Evolutionary conservation across 1,140 invertebrate genomes (phyloP).

Genomic region (Homarus americanus): DNA sequence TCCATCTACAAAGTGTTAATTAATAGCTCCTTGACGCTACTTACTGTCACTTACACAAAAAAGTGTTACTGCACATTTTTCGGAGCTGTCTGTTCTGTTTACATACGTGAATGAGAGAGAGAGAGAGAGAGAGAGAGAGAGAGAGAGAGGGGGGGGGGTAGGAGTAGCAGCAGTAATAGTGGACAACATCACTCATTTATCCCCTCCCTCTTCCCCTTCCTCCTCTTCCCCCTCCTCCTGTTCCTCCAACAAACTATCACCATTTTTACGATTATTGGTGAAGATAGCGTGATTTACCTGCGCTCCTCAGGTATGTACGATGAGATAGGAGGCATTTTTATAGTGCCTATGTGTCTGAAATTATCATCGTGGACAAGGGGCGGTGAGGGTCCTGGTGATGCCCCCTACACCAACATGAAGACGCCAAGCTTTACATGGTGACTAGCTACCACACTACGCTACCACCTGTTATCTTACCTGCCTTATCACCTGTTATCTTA

Average conservation of each 20-base stretch:
- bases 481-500: too few relatives aligned
- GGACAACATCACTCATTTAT: too few relatives aligned
- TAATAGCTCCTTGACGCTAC: too few relatives aligned
- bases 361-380: slow-evolving; percentile 34
- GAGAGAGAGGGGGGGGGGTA: neutral
- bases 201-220: neutral
- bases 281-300: slow-evolving; percentile 53
- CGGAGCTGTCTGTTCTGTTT: too few relatives aligned
- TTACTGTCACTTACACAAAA: too few relatives aligned
- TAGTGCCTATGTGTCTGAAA: slow-evolving; percentile 33
- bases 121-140: neutral
- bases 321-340: slow-evolving; percentile 61
- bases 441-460: neutral
- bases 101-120: too few relatives aligned
- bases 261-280: slow-evolving; percentile 27
- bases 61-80: too few relatives aligned
- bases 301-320: slow-evolving; percentile 29
- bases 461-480: too few relatives aligned
- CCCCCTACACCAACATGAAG: too few relatives aligned
- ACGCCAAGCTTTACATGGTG: neutral
- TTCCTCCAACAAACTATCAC: neutral
- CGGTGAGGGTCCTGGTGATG: neutral
- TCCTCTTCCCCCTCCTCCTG: neutral
- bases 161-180: neutral
- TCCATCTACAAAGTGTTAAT: too few relatives aligned